A percentile compares a stretch with the other conserved stretches of the same genome.
phyloP scores from a whole-genome alignment of 1,140 invertebrate species.

The Drosophila burlai region DNA sequence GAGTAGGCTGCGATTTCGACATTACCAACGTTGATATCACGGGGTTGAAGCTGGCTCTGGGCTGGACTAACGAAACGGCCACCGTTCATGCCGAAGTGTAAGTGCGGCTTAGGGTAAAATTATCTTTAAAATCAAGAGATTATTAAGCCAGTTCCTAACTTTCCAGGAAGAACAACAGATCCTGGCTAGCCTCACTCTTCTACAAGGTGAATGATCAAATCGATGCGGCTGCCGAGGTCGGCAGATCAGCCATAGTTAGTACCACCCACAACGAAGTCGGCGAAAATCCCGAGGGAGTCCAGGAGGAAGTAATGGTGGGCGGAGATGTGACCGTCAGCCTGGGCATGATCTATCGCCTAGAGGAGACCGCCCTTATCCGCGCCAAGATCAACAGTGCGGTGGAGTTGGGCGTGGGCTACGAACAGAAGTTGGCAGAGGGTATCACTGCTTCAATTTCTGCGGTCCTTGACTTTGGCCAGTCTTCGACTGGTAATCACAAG shows the following conservation, averaged over 20 bases:
- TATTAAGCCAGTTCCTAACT: too few species aligned
- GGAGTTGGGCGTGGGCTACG: constrained; percentile 66
- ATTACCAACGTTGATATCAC: neutral
- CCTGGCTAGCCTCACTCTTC: constrained; percentile 58
- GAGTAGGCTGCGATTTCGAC: constrained; percentile 26
- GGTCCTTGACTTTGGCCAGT: constrained; percentile 34
- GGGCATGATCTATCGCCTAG: constrained; percentile 62
- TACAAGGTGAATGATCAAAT: constrained; percentile 50
- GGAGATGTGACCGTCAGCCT: constrained; percentile 20
- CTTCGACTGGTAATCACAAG: constrained; percentile 51
- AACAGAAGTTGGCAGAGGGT: constrained; percentile 64
- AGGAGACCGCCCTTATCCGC: constrained; percentile 57
- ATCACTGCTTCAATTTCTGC: constrained; percentile 60
- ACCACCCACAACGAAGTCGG: neutral
- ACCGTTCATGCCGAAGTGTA: constrained; percentile 64
- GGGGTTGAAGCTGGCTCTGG: constrained; percentile 53
- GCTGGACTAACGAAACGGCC: constrained; percentile 51
- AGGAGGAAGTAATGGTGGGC: neutral
- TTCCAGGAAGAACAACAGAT: constrained; percentile 20
- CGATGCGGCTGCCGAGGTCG: constrained; percentile 44
- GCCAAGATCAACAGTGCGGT: constrained; percentile 56
- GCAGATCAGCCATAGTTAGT: neutral
- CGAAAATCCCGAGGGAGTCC: neutral
- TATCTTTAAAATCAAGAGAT: too few species aligned
- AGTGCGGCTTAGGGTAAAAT: constrained; percentile 4